Percentiles rank a stretch among this genome's conserved stretches.
phyloP scores from a whole-genome alignment of 1,140 invertebrate species.

The Scylla paramamosain region DNA sequence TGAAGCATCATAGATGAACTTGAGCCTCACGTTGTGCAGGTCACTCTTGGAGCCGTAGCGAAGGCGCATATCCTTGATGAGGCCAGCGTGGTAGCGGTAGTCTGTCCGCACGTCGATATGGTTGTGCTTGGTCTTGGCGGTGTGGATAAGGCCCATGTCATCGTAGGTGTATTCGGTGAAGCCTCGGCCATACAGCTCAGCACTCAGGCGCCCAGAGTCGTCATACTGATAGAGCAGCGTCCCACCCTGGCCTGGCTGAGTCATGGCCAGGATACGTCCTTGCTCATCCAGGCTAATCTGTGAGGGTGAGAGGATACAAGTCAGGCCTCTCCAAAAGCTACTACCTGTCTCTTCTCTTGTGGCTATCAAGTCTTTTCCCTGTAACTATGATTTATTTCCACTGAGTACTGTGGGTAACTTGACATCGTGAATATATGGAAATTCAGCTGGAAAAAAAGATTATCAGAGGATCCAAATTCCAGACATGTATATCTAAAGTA shows the following conservation, averaged over 20 bases:
- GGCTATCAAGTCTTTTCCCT: background rate
- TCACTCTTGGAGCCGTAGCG: constrained; percentile 92
- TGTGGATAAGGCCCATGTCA: constrained; percentile 88
- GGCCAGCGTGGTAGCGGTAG: constrained; percentile 93
- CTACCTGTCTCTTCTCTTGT: background rate
- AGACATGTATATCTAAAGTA: too few species aligned
- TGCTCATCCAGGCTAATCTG: constrained; percentile 76
- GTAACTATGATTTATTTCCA: background rate
- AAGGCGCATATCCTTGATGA: constrained; percentile 92
- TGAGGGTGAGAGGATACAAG: background rate
- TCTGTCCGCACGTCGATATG: constrained; percentile 88
- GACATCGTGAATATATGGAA: too few species aligned
- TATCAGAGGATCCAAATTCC: too few species aligned
- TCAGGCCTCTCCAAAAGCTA: background rate
- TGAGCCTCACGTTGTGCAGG: constrained; percentile 91
- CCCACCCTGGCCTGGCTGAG: constrained; percentile 71
- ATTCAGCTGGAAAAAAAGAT: too few species aligned
- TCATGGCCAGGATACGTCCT: constrained; percentile 72
- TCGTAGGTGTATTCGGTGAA: constrained; percentile 94
- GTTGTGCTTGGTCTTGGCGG: constrained; percentile 93
- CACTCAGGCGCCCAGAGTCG: constrained; percentile 91
- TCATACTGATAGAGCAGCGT: constrained; percentile 94
- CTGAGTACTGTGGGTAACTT: too few species aligned
- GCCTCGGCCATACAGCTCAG: constrained; percentile 96
- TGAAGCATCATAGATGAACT: constrained; percentile 94